Evolutionary conservation across 1,140 invertebrate genomes (phyloP), one percentile per base, ranked within the genome.

Genomic region (Drosophila malerkotliana): DNA sequence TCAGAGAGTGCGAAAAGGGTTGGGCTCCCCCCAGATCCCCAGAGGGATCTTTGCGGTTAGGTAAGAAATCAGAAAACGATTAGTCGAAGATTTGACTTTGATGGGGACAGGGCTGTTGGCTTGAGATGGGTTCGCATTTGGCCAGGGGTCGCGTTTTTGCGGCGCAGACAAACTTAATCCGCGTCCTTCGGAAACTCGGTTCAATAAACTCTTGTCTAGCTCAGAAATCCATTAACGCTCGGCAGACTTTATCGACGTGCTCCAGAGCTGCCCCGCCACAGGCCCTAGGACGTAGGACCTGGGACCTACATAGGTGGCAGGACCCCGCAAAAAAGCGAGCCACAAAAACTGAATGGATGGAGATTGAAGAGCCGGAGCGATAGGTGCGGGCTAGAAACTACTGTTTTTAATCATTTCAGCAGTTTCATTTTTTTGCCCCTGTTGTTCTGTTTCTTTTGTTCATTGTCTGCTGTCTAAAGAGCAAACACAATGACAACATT

Each of bases 361-460:
- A 28, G 26, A 28, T 28, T 28, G 26, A 74, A 14, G 39, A 14
- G 39, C 12, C 12, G 39, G 5, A 15, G 41, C 6, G 49, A 18
- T n/a, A 18, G 26, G 41, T 28, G 18, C 12, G 26, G 28, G 48
- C 26, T 15, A 8, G 47, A 21, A 69, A 56, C 51, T 69, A 78
- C 82, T 87, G 79, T 83, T 87, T 87, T 87, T 87, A 87, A 87
- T 87, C 83, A 87, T 83, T 87, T 83, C 79, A 87, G 72, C 72
- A 83, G 79, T 83, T 88, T 87, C 72, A 52, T 52, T 73, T 72
- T 72, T 72, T 60, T 47, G 44, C 18, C 18, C 18, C 53, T 39
- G 52, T 45, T 39, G 26, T 56, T 3, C 39, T 30, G 34, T 39
- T 44, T 48, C 66, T 72, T 48, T 56, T 39, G 39, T 39, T 1